Evolutionary conservation across 2,888 invertebrate species (phyloP).

Genomic region (Strigamia transsilvanica): DNA sequence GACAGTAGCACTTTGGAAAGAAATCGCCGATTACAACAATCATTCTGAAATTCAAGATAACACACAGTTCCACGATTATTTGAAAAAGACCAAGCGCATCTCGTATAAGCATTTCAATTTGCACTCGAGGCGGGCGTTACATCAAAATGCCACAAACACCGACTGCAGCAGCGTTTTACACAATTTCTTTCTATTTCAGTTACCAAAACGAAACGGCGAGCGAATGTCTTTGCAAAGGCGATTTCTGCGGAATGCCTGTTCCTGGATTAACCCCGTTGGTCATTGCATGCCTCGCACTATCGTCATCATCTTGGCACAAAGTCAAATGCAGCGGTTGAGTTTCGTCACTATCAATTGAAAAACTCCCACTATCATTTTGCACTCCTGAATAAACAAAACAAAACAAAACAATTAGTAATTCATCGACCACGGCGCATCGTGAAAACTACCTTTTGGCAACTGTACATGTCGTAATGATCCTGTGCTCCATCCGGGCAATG

Average conservation of each 20-base stretch:
- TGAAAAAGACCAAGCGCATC: constrained; percentile 23
- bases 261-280: constrained; percentile 5
- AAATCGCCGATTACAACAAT: constrained; percentile 48
- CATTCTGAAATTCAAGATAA: constrained; percentile 26
- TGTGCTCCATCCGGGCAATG: constrained; percentile 50
- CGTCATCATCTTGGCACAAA: constrained; percentile 16
- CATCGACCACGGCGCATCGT: not conserved
- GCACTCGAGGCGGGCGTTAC: constrained; percentile 28
- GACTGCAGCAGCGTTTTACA: constrained; percentile 42
- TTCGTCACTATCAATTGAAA: constrained; percentile 56
- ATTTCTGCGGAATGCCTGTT: constrained; percentile 50
- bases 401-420: not conserved
- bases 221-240: constrained; percentile 41
- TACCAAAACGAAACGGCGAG: constrained; percentile 5
- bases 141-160: constrained; percentile 23
- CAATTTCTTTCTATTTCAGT: not conserved
- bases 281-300: constrained; percentile 39
- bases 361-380: constrained; percentile 57
- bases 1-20: constrained; percentile 46
- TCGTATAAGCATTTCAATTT: constrained; percentile 37
- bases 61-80: constrained; percentile 27
- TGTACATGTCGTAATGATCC: constrained; percentile 53
- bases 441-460: constrained; percentile 55
- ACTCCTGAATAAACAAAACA: constrained; percentile 54
- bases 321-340: constrained; percentile 33